Evolutionary conservation across 2,888 invertebrate genomes (phyloP), one percentile per base, ranked within the genome.

Genomic region (Melipona beecheii): DNA sequence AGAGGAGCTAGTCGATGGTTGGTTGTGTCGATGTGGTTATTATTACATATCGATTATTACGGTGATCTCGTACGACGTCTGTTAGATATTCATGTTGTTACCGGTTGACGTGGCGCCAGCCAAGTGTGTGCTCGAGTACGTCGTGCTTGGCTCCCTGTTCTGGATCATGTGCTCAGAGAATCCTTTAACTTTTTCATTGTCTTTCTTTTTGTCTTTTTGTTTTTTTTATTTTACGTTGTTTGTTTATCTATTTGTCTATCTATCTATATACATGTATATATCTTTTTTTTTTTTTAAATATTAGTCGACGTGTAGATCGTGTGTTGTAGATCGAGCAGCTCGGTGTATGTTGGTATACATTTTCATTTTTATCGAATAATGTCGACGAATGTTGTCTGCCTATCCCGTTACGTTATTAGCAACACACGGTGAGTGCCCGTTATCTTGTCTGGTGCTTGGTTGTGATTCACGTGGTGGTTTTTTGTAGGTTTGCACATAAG

Each of bases 11-110:
- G 76, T 58, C 75, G 82, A 27, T 74, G 54, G 24, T 75, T 62
- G 31, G 43, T 81, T 27, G 87, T 83, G 81, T 81, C 77, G 85
- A 87, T 79, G 83, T 87, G 50, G n/a, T 31, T 56, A 70, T 69
- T 64, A 80, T 65, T n/a, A 58, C 15, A n/a, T 58, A 60, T 69
- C 74, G 62, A 60, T 69, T 62, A 56, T n/a, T 60, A 66, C 19
- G 54, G 74, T 43, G 74, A 36, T 74, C 52, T 31, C 64, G 81
- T 54, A 72, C 72, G 82, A 79, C 72, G 73, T 69, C 62, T 58
- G 73, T 60, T 72, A 64, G 43, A 68, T 49, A 68, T 77, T 73
- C 65, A 68, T 80, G 62, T 72, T 73, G 64, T 77, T 74, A 50
- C 75, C 60, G 56, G 52, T 72, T 75, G 56, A 70, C 24, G 58